These are phyloP conservation scores for Halocynthia aurantium DNA, from an alignment of 23 tunicate species.

Conservation along the genomic window DNA sequence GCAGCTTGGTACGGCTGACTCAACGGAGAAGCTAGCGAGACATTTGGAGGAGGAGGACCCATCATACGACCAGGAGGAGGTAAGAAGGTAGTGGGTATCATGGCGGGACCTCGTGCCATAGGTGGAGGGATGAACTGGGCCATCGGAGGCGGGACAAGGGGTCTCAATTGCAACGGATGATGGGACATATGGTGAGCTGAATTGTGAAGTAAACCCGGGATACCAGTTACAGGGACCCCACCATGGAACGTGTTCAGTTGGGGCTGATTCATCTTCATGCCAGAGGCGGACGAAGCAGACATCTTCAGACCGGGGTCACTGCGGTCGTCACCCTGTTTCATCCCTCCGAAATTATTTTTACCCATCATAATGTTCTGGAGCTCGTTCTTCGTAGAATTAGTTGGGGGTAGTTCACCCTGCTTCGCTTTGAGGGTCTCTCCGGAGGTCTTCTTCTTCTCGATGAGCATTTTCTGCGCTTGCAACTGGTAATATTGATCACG, in stretches of 20 bases:
- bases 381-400: background rate
- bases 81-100: constrained; percentile 32
- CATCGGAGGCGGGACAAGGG: constrained; percentile 5
- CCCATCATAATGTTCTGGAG: no score
- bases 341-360: no score
- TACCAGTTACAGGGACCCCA: no score
- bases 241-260: no score
- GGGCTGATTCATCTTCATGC: no score
- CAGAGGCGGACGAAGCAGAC: no score
- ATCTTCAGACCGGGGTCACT: no score
- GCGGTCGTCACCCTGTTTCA: no score
- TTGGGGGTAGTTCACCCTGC: constrained; percentile 2
- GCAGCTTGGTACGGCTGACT: constrained; percentile 34
- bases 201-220: no score
- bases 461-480: constrained; percentile 4
- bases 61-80: constrained; percentile 31
- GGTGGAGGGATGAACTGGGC: constrained; percentile 2
- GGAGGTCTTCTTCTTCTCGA: constrained; percentile 1
- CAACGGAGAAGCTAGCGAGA: constrained; percentile 29
- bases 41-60: constrained; percentile 35
- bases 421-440: background rate
- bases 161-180: constrained; percentile 13
- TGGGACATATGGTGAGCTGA: background rate
- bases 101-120: constrained; percentile 14
- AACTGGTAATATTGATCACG: constrained; percentile 49